These are phyloP conservation scores for Andrena bicolor DNA, from an alignment of 2,888 invertebrate genomes.

Conservation along the genomic window DNA sequence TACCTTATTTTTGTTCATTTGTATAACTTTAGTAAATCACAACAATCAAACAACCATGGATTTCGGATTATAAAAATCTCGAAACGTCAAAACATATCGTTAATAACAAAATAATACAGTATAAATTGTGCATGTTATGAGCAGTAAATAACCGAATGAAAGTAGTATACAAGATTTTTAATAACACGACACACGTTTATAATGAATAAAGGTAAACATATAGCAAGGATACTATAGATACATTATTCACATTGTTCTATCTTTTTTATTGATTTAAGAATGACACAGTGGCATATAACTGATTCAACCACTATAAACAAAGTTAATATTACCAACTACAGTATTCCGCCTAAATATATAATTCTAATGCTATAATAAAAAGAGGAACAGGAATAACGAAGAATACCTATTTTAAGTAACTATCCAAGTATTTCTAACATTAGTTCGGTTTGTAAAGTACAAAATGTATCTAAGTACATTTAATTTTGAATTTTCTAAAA, in stretches of 20 bases:
- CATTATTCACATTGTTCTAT: neutral
- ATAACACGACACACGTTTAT: neutral
- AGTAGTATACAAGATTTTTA: neutral
- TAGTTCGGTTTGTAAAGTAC: neutral
- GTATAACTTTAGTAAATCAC: neutral
- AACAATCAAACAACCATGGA: neutral
- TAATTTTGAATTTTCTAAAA: conserved; percentile 1
- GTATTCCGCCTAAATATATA: neutral
- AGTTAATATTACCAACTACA: neutral
- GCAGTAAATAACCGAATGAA: neutral
- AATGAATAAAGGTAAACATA: neutral
- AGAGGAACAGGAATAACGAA: neutral
- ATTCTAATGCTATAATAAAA: neutral
- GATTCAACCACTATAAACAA: neutral
- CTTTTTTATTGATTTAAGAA: neutral
- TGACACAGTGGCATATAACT: neutral
- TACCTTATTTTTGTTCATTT: neutral
- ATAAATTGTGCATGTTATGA: neutral
- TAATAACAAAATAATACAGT: neutral
- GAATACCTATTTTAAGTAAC: neutral
- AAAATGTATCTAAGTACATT: neutral
- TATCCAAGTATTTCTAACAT: neutral
- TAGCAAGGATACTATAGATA: neutral
- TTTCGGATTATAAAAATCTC: neutral
- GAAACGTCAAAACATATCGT: neutral